Conservation (phyloP, 2,888 invertebrate genomes). For the Campoletis raptor region DNA sequence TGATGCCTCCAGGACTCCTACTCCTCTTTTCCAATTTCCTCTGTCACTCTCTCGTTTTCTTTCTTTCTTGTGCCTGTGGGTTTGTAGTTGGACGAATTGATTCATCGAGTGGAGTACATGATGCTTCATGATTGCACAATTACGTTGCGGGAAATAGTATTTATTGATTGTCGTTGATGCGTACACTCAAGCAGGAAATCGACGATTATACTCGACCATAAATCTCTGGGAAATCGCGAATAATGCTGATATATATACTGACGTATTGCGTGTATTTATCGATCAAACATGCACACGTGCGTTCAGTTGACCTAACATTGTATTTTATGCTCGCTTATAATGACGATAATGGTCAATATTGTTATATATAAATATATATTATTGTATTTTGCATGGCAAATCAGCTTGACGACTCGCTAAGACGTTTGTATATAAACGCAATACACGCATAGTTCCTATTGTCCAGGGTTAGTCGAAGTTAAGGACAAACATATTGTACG, state of each 20-base stretch:
- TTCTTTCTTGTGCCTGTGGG: not conserved
- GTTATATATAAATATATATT: conserved; percentile 13
- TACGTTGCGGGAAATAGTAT: conserved; percentile 16
- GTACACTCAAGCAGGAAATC: conserved; percentile 20
- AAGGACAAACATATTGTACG: not conserved
- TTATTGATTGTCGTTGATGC: conserved; percentile 39
- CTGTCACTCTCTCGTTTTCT: not conserved
- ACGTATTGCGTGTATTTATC: conserved; percentile 37
- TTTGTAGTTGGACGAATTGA: not conserved
- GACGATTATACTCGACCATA: conserved; percentile 17
- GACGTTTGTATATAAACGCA: conserved; percentile 4
- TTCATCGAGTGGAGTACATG: conserved; percentile 17
- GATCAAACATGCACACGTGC: conserved; percentile 33
- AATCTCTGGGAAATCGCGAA: conserved; percentile 10
- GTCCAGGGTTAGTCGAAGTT: conserved; percentile 16
- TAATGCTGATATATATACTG: not conserved
- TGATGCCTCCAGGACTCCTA: not conserved
- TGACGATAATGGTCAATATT: conserved; percentile 21
- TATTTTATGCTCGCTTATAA: not conserved
- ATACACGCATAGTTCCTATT: conserved; percentile 24
- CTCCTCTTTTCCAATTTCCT: not conserved
- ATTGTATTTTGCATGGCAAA: not conserved
- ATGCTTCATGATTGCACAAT: conserved; percentile 31
- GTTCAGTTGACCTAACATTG: conserved; percentile 38
- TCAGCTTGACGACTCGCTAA: conserved; percentile 24